Percentiles rank a stretch among this genome's conserved stretches.
Evolutionary conservation across 2,113 vertebrate genomes (phyloP).

Genomic region (Tursiops truncatus): DNA sequence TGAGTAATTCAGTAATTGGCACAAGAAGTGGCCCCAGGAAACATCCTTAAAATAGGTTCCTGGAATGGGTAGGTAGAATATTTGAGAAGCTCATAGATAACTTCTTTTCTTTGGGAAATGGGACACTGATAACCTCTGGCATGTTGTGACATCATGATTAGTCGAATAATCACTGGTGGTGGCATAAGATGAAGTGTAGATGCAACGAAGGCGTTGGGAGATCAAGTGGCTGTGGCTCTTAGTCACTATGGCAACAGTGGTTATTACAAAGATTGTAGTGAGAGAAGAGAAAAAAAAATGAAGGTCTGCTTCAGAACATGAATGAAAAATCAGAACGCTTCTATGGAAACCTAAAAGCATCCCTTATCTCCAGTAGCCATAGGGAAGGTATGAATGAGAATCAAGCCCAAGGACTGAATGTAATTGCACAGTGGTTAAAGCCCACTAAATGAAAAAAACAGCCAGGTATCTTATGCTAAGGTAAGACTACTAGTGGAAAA

Average conservation of each 20-base stretch:
- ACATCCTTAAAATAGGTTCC: constrained; percentile 67
- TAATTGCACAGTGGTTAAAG: constrained; percentile 8
- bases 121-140: constrained; percentile 68
- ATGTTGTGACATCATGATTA: constrained; percentile 70
- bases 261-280: constrained; percentile 50
- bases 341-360: constrained; percentile 14
- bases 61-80: constrained; percentile 38
- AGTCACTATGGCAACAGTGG: constrained; percentile 65
- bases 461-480: neutral
- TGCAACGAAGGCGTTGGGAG: constrained; percentile 37
- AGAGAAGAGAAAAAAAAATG: neutral
- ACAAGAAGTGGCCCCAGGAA: constrained; percentile 58
- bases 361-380: constrained; percentile 32
- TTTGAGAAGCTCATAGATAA: constrained; percentile 47
- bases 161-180: constrained; percentile 67
- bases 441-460: neutral
- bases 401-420: constrained; percentile 1
- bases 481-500: neutral
- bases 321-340: constrained; percentile 58
- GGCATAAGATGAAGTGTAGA: constrained; percentile 70
- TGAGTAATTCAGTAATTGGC: constrained; percentile 58
- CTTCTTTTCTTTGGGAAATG: constrained; percentile 48
- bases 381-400: constrained; percentile 38
- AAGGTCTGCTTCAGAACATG: constrained; percentile 40
- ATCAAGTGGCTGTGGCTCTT: constrained; percentile 63